These are phyloP conservation scores for Deilephila elpenor DNA, from an alignment of 2,888 invertebrate species.

Conservation along the genomic window DNA sequence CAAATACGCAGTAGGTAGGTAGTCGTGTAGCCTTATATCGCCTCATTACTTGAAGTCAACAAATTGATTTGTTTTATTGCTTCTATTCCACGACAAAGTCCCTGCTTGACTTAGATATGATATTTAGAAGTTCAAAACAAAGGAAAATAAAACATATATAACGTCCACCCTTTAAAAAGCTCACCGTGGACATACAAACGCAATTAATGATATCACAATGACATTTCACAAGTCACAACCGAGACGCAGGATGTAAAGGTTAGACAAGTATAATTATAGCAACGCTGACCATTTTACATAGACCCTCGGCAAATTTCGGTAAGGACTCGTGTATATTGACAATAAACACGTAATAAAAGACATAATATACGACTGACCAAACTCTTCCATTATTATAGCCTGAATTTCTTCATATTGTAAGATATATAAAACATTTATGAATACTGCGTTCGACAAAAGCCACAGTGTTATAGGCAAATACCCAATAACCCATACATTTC, in stretches of 20 bases:
- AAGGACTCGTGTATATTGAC: conserved; percentile 11
- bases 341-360: background rate
- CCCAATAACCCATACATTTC: too few relatives aligned
- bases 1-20: too few relatives aligned
- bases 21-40: too few relatives aligned
- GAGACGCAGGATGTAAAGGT: conserved; percentile 23
- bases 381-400: background rate
- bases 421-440: too few relatives aligned
- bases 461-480: too few relatives aligned
- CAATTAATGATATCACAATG: conserved; percentile 25
- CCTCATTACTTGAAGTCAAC: too few relatives aligned
- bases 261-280: conserved; percentile 24
- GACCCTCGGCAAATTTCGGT: conserved; percentile 7
- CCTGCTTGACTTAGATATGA: background rate
- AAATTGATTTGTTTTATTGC: too few relatives aligned
- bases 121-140: background rate
- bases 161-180: background rate
- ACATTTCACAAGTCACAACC: conserved; percentile 22
- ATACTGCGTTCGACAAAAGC: too few relatives aligned
- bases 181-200: conserved; percentile 13
- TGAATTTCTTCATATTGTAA: too few relatives aligned
- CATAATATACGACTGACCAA: too few relatives aligned
- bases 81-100: too few relatives aligned
- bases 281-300: background rate
- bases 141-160: background rate